Percentiles rank a stretch among this genome's conserved stretches.
phyloP scores from a whole-genome alignment of 2,888 invertebrate genomes.

The Caenorhabditis sp. region DNA sequence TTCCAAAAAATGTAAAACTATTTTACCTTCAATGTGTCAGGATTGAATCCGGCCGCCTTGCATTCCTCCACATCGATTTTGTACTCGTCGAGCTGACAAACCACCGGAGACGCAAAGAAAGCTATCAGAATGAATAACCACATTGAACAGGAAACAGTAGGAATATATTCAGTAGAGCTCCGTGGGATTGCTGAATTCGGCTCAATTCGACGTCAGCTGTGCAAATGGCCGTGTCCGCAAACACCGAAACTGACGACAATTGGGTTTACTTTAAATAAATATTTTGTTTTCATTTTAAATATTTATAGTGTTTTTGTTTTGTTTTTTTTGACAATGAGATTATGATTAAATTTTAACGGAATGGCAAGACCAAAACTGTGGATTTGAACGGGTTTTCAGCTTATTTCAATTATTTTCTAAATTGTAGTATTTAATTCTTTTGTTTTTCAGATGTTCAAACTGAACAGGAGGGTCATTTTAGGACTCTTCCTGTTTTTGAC shows the following conservation, averaged over 20 bases:
- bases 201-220: slow-evolving; percentile 53
- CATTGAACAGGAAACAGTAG: not conserved
- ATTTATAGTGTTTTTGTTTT: not conserved
- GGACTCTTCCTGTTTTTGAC: slow-evolving; percentile 22
- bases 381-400: no score
- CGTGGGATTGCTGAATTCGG: not conserved
- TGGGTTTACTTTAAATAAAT: not conserved
- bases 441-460: slow-evolving; percentile 36
- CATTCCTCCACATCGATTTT: slow-evolving; percentile 75
- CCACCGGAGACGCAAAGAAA: not conserved
- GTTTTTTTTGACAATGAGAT: no score
- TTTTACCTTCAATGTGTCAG: slow-evolving; percentile 73
- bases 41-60: slow-evolving; percentile 74
- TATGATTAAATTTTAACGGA: no score
- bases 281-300: no score
- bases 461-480: slow-evolving; percentile 45
- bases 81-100: slow-evolving; percentile 62
- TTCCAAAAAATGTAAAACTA: not conserved
- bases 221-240: slow-evolving; percentile 32
- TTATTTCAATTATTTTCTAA: no score
- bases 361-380: no score
- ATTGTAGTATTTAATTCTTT: no score
- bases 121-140: slow-evolving; percentile 31
- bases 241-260: not conserved
- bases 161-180: slow-evolving; percentile 22